A percentile compares a stretch with the other conserved stretches of the same genome.
Evolutionary conservation across 1,140 invertebrate species (phyloP).

Genomic region (Drosophila burlai): DNA sequence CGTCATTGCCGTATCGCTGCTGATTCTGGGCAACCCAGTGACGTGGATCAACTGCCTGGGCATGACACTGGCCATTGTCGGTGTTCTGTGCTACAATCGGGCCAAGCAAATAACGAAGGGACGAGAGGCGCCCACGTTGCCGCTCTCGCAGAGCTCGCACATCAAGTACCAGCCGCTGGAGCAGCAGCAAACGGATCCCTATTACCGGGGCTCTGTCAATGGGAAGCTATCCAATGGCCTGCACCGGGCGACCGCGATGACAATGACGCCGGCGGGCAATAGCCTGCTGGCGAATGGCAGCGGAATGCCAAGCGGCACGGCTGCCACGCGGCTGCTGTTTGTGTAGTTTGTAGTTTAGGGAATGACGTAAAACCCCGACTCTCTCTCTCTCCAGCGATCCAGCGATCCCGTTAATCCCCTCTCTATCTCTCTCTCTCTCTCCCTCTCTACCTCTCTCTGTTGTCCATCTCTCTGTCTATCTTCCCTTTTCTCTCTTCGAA

Average conservation of each 20-base stretch:
- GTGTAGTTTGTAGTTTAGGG: constrained; percentile 73
- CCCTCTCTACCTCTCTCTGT: not conserved
- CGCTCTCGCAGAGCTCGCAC: constrained; percentile 55
- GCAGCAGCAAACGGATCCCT: constrained; percentile 50
- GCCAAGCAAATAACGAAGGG: constrained; percentile 74
- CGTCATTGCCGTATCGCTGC: constrained; percentile 95
- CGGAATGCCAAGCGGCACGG: constrained; percentile 71
- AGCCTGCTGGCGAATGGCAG: constrained; percentile 74
- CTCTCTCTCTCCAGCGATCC: not conserved
- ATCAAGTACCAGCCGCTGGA: constrained; percentile 74
- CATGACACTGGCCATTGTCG: constrained; percentile 95
- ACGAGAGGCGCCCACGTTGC: constrained; percentile 53
- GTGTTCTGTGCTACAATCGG: constrained; percentile 95
- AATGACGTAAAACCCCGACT: constrained; percentile 26
- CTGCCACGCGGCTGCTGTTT: constrained; percentile 71
- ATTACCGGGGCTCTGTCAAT: constrained; percentile 71
- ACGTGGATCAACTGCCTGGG: constrained; percentile 94
- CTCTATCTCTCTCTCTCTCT: not conserved
- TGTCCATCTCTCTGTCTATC: not conserved
- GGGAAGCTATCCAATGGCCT: constrained; percentile 63
- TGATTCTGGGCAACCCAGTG: constrained; percentile 96
- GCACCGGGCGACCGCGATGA: constrained; percentile 33
- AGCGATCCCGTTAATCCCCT: too few species aligned
- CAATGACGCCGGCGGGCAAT: constrained; percentile 46
- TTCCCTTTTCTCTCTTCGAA: not conserved